A percentile compares a stretch with the other conserved stretches of the same genome.
Conservation (phyloP, 2,888 invertebrate genomes). For the Phania funesta region DNA sequence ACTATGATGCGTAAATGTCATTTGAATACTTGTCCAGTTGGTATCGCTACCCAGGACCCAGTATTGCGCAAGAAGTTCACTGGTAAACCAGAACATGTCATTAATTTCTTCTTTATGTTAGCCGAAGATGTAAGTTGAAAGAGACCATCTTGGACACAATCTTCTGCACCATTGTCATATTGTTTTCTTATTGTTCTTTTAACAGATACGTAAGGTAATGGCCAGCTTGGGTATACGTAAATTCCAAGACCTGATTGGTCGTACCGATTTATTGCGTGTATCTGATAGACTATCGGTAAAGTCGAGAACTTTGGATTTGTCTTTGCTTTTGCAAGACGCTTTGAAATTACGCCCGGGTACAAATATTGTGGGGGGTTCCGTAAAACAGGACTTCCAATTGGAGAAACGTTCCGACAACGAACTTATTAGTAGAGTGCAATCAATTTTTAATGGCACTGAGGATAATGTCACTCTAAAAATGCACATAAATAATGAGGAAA, state of each 20-base stretch:
- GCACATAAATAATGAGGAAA: constrained; percentile 93
- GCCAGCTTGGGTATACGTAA: constrained; percentile 92
- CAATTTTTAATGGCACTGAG: constrained; percentile 88
- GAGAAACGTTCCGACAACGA: constrained; percentile 93
- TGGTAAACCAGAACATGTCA: constrained; percentile 98
- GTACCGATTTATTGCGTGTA: constrained; percentile 92
- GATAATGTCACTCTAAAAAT: constrained; percentile 86
- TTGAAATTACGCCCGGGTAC: constrained; percentile 93
- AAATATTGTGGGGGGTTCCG: constrained; percentile 94
- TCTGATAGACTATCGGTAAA: constrained; percentile 89
- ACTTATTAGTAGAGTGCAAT: constrained; percentile 86
- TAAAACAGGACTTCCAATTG: constrained; percentile 91
- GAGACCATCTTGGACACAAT: background rate
- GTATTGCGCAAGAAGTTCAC: constrained; percentile 96
- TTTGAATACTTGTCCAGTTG: constrained; percentile 99
- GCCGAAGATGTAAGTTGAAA: constrained; percentile 92
- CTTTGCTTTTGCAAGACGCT: constrained; percentile 93
- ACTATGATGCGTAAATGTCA: constrained; percentile 99
- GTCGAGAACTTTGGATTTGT: constrained; percentile 91
- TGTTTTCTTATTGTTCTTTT: background rate
- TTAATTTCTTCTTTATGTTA: constrained; percentile 98
- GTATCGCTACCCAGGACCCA: constrained; percentile 99
- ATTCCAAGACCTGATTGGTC: constrained; percentile 95
- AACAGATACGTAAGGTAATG: constrained; percentile 92
- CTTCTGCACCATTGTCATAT: background rate